A percentile compares a stretch with the other conserved stretches of the same genome.
phyloP scores from a whole-genome alignment of 2,888 invertebrate genomes.

The Holacanthella duospinosa region DNA sequence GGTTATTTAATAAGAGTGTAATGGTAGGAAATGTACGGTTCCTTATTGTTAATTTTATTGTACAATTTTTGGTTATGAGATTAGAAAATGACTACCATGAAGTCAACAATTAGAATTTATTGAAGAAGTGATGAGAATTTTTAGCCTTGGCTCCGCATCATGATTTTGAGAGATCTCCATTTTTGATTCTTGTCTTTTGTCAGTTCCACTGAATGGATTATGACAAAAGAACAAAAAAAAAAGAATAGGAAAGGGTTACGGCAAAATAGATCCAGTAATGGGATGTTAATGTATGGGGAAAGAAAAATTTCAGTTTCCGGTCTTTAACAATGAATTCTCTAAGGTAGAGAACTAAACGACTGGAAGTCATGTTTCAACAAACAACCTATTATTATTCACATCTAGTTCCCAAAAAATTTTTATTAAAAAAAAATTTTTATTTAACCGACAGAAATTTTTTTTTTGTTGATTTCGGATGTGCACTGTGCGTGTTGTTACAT shows the following conservation, averaged over 20 bases:
- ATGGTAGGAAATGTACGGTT: no score
- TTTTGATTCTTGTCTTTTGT: not conserved
- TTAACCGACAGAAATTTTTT: conserved; percentile 1
- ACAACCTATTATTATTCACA: not conserved
- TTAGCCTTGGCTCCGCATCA: not conserved
- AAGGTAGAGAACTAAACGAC: not conserved
- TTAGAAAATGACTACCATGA: no score
- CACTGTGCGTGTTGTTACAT: no score
- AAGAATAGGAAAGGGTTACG: not conserved
- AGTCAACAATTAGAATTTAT: not conserved
- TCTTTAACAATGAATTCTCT: not conserved
- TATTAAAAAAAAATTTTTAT: not conserved
- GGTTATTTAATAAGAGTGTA: no score
- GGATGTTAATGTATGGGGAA: not conserved
- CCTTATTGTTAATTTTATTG: no score
- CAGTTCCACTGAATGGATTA: conserved; percentile 1
- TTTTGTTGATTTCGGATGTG: no score
- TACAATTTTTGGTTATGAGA: no score
- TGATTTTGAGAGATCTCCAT: not conserved
- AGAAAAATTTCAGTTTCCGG: not conserved
- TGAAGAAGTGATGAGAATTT: not conserved
- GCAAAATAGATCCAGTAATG: not conserved
- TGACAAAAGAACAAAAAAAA: conserved; percentile 2
- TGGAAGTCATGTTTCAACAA: not conserved
- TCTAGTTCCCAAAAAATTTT: not conserved